These are phyloP conservation scores for Thelaira solivaga DNA, from an alignment of 2,888 invertebrate genomes.

Conservation along the genomic window DNA sequence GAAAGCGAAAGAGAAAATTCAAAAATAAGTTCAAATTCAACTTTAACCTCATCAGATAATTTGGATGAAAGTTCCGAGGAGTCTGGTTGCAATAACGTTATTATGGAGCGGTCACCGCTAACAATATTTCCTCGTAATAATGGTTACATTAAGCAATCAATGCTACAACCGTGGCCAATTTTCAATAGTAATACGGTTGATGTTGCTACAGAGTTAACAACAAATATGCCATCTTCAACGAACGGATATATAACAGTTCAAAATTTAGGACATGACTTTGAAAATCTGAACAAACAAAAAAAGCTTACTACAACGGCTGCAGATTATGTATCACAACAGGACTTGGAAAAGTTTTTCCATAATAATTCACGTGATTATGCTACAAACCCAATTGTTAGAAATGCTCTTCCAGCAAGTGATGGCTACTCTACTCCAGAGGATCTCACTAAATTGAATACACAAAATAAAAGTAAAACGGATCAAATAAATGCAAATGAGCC, in stretches of 20 bases:
- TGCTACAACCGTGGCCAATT: constrained; percentile 53
- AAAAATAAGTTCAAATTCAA: constrained; percentile 15
- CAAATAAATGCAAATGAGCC: constrained; percentile 16
- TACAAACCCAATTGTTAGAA: background rate
- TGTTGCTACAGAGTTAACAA: background rate
- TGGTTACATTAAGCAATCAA: constrained; percentile 57
- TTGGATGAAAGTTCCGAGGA: constrained; percentile 52
- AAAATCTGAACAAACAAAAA: constrained; percentile 5
- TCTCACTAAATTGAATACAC: constrained; percentile 44
- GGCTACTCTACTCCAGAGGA: constrained; percentile 57
- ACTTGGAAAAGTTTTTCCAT: constrained; percentile 37
- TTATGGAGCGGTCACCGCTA: background rate
- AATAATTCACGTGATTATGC: background rate
- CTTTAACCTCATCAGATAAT: constrained; percentile 53
- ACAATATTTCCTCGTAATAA: constrained; percentile 40
- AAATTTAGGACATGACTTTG: constrained; percentile 14
- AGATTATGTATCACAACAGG: constrained; percentile 66
- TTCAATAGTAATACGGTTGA: constrained; percentile 17
- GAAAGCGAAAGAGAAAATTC: background rate
- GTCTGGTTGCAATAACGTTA: constrained; percentile 19
- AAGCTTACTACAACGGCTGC: constrained; percentile 15
- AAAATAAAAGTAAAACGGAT: background rate
- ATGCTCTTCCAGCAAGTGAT: background rate
- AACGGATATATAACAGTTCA: constrained; percentile 44
- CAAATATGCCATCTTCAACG: background rate